Conservation (phyloP, 64 coral and sea anemone genomes). For the Porites lutea region DNA sequence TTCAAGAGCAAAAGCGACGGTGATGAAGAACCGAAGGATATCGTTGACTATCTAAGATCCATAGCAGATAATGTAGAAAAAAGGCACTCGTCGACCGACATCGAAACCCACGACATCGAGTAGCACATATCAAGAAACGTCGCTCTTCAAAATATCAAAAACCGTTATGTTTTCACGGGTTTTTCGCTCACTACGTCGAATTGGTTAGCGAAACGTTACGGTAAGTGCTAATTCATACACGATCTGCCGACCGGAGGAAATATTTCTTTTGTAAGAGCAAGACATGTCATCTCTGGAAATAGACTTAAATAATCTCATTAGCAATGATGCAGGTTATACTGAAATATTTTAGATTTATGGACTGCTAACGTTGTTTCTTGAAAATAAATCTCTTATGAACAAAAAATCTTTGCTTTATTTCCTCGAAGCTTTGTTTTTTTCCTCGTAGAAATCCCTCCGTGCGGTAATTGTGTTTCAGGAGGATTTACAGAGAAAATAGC, state of each 20-base stretch:
- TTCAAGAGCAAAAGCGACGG: conserved; percentile 23
- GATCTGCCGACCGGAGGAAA: background rate
- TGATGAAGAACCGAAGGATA: conserved; percentile 92
- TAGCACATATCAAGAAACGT: background rate
- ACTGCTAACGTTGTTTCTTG: background rate
- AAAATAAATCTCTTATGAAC: background rate
- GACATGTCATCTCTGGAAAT: background rate
- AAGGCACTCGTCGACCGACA: conserved; percentile 24
- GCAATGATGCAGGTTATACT: background rate
- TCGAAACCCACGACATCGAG: background rate
- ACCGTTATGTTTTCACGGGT: background rate
- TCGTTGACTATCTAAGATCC: conserved; percentile 83
- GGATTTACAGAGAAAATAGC: background rate
- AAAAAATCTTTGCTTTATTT: background rate
- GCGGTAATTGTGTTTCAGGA: too few species aligned
- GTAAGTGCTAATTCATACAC: background rate
- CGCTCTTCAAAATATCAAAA: background rate
- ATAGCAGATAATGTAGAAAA: conserved; percentile 58
- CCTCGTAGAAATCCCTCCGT: too few species aligned
- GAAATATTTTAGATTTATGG: background rate
- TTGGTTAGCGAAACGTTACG: too few species aligned
- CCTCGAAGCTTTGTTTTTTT: background rate
- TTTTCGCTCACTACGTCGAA: background rate
- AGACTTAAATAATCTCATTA: background rate
- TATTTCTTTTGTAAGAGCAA: background rate